phyloP scores from a whole-genome alignment of 1,140 invertebrate species.

The Drosophila nasuta region DNA sequence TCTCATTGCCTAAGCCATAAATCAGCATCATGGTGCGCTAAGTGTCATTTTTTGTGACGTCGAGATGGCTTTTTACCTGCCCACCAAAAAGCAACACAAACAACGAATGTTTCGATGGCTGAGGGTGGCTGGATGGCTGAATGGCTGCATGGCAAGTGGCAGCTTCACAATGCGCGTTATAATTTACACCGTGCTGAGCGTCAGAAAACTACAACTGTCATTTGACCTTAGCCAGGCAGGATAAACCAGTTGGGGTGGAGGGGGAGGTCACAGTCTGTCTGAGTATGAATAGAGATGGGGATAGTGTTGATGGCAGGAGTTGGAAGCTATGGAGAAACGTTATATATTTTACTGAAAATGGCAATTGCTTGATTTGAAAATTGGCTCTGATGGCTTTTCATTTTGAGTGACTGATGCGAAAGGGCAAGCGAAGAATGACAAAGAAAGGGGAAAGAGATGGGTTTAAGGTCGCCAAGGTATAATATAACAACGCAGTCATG shows the following conservation, averaged over 20 bases:
- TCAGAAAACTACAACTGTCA: slow-evolving; percentile 75
- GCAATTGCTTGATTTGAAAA: slow-evolving; percentile 79
- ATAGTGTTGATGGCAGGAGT: neutral
- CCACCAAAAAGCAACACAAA: slow-evolving; percentile 54
- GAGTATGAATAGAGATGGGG: neutral
- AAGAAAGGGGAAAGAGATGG: neutral
- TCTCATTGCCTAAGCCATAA: slow-evolving; percentile 83
- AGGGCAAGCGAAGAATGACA: neutral
- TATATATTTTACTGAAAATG: slow-evolving; percentile 75
- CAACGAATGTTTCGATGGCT: slow-evolving; percentile 29
- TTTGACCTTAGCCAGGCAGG: slow-evolving; percentile 64
- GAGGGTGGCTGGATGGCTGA: neutral
- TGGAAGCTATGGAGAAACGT: slow-evolving; percentile 45
- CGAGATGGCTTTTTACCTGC: slow-evolving; percentile 76
- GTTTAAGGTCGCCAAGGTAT: slow-evolving; percentile 15
- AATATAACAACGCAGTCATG: slow-evolving; percentile 26
- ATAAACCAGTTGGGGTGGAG: no score
- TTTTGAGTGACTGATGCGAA: slow-evolving; percentile 57
- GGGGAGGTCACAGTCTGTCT: neutral
- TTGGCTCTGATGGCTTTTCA: slow-evolving; percentile 69
- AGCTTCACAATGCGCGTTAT: slow-evolving; percentile 76
- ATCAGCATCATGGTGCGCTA: slow-evolving; percentile 81
- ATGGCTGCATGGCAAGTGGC: slow-evolving; percentile 53
- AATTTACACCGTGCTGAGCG: slow-evolving; percentile 74
- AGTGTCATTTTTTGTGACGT: slow-evolving; percentile 82